Evolutionary conservation across 2,113 vertebrate genomes (phyloP).

Genomic region (Shinisaurus crocodilurus): DNA sequence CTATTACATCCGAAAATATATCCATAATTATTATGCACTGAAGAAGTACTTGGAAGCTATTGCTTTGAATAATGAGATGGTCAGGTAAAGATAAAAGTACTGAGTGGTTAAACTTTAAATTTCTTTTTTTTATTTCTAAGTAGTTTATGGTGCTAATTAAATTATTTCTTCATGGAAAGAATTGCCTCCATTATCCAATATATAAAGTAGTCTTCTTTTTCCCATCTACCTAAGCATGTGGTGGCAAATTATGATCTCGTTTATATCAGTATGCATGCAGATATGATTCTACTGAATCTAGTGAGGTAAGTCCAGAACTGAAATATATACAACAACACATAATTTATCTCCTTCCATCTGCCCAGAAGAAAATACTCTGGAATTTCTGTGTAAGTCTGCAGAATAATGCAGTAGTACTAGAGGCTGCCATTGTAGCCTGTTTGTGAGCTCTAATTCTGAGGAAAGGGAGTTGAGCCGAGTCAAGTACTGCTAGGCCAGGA

Average conservation of each 20-base stretch:
- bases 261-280: constrained; percentile 26
- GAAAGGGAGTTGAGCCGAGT: background rate
- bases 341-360: background rate
- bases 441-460: background rate
- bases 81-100: constrained; percentile 83
- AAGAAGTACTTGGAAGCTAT: constrained; percentile 86
- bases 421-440: background rate
- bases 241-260: constrained; percentile 31
- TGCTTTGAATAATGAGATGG: constrained; percentile 80
- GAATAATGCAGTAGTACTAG: background rate
- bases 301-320: background rate
- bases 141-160: constrained; percentile 41
- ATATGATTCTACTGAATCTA: constrained; percentile 33
- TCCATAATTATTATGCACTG: constrained; percentile 89
- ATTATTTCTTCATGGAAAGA: constrained; percentile 22
- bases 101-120: constrained; percentile 25
- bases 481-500: background rate
- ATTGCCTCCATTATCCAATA: constrained; percentile 24
- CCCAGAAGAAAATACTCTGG: background rate
- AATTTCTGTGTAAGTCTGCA: background rate
- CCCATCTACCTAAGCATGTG: background rate
- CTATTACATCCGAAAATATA: constrained; percentile 85
- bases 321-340: background rate
- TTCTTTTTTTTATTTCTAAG: constrained; percentile 46
- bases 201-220: constrained; percentile 5